Base-by-base conservation (phyloP, 2,888 invertebrate genomes). In the Drosophila flavopinicola region DNA sequence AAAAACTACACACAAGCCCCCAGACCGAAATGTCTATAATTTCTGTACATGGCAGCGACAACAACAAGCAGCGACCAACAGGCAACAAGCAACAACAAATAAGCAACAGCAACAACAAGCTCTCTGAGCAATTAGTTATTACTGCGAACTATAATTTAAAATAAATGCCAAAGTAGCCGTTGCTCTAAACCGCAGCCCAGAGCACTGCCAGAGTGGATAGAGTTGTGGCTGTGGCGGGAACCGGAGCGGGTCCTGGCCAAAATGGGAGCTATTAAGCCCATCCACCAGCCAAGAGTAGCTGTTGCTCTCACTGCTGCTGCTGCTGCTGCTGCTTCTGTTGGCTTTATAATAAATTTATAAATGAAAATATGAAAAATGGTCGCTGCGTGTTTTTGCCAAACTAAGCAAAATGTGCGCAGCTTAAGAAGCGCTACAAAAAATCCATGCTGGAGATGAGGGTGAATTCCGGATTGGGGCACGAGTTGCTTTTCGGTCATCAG, bases 281-380 rank as follows among this genome's bases (percentile, higher is more conserved):
- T 79, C 63, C 72, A 56, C 44, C 33, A 54, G 11, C 25, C 29
- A 30, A 57, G 57, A 49, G 53, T 39, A 56, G 51, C 64, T 54
- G 39, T 45, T 57, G 45, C 59, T 47, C 48, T 49, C 49, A 27
- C 35, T 49, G n/a, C 35, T 23, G 1, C 20, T 47, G 35, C 39
- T 24, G 33, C 39, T 51, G 41, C 42, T 58, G 33, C 32, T 60
- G 52, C 54, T 73, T 65, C 66, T 64, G 56, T 60, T 85, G 66
- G 76, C 67, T 85, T 79, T 75, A 85, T 86, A 86, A 86, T 86
- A 88, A 86, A 86, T 88, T 87, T 85, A 87, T 85, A 85, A 85
- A 88, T 85, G 79, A 87, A 82, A 79, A 82, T 86, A 84, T 82
- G 80, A 82, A 88, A 86, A 86, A 86, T 87, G 85, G 80, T 75